Base-by-base conservation (phyloP, 2,797 vertebrate genomes). In the Aphelocoma californica region DNA sequence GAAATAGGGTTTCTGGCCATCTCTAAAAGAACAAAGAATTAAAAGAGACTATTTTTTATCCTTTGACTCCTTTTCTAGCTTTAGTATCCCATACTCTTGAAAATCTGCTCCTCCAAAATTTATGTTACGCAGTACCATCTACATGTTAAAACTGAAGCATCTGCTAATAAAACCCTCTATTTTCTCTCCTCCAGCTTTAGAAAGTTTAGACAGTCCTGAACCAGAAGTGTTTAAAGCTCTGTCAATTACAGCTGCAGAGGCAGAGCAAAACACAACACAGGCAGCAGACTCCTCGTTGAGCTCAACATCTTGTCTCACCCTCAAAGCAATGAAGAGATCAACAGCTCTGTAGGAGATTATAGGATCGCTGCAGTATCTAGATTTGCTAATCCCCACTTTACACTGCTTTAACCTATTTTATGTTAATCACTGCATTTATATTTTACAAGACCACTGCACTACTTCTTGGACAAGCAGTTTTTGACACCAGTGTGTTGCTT, bases 311-410 rank as follows among this genome's bases (percentile, higher is more conserved):
- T 48, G 34, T 88, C 54, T 81, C 86, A 48, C 42, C 21, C 86
- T 75, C 80, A 81, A 69, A 91, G 73, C 75, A 94, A 70, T 62
- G 80, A 96, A 83, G 80, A 92, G 72, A 92, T 92, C 79, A 95
- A 80, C 79, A 92, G 81, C 92, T 94, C 92, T 26, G 38, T 10
- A 67, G 78, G 90, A 94, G 90, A 71, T 67, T 83, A 93, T 48
- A 50, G 82, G 86, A 92, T 94, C 66, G 4, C 83, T 42, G 77
- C 54, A 62, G 36, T 44, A 90, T 69, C 87, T 90, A 83, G 61
- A 65, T 89, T 66, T 86, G 54, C 62, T 94, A 88, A 91, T 91
- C 56, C 51, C 47, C 40, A 86, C 92, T 92, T 94, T 44, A 95
- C 29, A 42, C 19, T 42, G n/a, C 54, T 92, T 61, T 78, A 91